Evolutionary conservation across 35 echinoderm and acorn worm genomes (phyloP), one percentile per base, ranked within the genome.

Genomic region (Nesometra sesokonis): DNA sequence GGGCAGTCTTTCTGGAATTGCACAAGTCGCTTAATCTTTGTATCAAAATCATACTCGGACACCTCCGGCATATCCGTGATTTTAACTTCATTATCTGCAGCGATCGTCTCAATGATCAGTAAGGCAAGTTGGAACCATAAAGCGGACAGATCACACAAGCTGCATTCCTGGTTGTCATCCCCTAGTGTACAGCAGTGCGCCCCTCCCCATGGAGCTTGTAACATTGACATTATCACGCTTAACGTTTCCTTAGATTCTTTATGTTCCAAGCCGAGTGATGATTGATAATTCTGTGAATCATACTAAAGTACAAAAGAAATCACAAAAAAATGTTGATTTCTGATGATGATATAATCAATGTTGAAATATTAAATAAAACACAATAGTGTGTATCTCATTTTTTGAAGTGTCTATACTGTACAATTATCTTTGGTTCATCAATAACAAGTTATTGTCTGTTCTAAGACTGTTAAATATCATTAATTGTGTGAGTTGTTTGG

Each of bases 181-280:
- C 86, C 30, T 87, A 39, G 0, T 1, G 52, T 67, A 27, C 52
- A 67, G 21, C 52, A 67, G 23, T 67, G 52, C 7, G 52, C 52
- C 9, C 52, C 52, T 13, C 52, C 86, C 96, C 96, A 99, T 0
- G 89, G 87, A 21, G 89, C 93, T 34, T 89, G 90, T 21, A 99
- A 78, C 92, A 94, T 99, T 31, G 89, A 80, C 30, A 90, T 92
- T 40, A 99, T 85, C 0, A 99, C 87, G 27, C 84, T 78, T 2
- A 99, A 77, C 83, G 92, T 94, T 27, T 99, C 96, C 57, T 92
- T 99, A n/a, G 96, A 99, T 35, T 92, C 93, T 79, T 85, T 99
- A 79, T 99, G 77, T 57, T 99, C 93, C 57, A 99, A 46, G 17
- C 96, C 96, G 34, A 92, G 84, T 31, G 93, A 91, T 15, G 86